These are phyloP conservation scores for Megaustenia siamemsis DNA, from an alignment of 2,888 invertebrate species.

Conservation along the genomic window DNA sequence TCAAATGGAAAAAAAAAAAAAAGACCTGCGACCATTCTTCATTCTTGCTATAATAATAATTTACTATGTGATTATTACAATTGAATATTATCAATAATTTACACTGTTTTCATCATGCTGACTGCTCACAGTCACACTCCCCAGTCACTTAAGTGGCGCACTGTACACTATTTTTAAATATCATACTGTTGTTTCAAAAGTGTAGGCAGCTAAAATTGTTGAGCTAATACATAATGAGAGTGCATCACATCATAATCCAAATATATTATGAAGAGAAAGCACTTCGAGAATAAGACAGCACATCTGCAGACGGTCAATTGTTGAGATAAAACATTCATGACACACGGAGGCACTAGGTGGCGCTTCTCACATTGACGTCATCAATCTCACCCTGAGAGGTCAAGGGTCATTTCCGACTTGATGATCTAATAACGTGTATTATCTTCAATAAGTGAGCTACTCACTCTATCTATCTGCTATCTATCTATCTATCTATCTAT, in stretches of 20 bases:
- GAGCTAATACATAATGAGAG: background rate
- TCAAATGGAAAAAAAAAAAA: no score
- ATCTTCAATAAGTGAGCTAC: no score
- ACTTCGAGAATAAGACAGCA: background rate
- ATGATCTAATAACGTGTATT: no score
- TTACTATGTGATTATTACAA: no score
- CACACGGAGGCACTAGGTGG: constrained; percentile 54
- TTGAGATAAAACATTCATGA: constrained; percentile 39
- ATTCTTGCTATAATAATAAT: no score
- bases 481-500: no score
- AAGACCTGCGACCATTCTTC: no score
- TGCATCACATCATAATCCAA: background rate
- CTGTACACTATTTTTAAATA: background rate
- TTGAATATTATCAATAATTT: no score
- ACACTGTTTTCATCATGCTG: no score
- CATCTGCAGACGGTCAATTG: background rate
- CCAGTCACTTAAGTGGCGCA: constrained; percentile 1
- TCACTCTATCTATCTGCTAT: no score
- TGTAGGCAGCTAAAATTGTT: background rate
- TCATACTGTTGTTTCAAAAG: background rate
- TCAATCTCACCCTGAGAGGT: background rate
- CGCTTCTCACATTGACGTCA: constrained; percentile 46
- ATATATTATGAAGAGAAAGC: background rate
- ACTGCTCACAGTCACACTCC: no score
- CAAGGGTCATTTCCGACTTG: no score